These are phyloP conservation scores for Aldabrachelys gigantea DNA, from an alignment of 2,113 vertebrate genomes.

Conservation along the genomic window DNA sequence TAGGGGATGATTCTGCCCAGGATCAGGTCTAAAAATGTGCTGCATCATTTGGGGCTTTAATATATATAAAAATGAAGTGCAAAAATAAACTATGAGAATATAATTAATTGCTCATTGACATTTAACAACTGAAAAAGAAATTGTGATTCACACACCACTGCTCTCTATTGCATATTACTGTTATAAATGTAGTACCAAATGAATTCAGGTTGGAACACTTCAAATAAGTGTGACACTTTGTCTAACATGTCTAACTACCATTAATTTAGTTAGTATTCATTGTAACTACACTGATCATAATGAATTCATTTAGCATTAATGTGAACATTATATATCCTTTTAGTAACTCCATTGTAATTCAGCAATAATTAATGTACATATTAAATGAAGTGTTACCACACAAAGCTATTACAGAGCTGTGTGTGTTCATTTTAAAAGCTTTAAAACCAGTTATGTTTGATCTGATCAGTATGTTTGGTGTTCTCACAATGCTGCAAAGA, in stretches of 20 bases:
- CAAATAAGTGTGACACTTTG: constrained; percentile 38
- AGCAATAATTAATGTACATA: constrained; percentile 56
- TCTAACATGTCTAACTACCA: constrained; percentile 40
- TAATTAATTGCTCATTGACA: background rate
- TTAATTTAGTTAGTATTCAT: constrained; percentile 62
- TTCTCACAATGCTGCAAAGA: background rate
- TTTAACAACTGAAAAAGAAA: background rate
- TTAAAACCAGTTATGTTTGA: constrained; percentile 19
- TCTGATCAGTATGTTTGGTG: background rate
- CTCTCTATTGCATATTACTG: background rate
- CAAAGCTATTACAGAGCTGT: background rate
- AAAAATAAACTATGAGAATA: background rate
- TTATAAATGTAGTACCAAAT: constrained; percentile 35
- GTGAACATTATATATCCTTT: constrained; percentile 34
- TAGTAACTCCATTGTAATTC: constrained; percentile 49
- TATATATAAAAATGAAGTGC: background rate
- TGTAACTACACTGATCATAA: constrained; percentile 57
- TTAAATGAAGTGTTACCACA: constrained; percentile 58
- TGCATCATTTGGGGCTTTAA: background rate
- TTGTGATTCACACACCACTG: background rate
- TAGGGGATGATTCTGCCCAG: background rate
- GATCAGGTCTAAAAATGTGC: background rate
- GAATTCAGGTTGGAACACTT: constrained; percentile 20
- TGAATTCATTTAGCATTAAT: constrained; percentile 57
- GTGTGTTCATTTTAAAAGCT: constrained; percentile 47